A percentile compares a stretch with the other conserved stretches of the same genome.
phyloP scores from a whole-genome alignment of 2,113 vertebrate species.

The Calcarius ornatus region DNA sequence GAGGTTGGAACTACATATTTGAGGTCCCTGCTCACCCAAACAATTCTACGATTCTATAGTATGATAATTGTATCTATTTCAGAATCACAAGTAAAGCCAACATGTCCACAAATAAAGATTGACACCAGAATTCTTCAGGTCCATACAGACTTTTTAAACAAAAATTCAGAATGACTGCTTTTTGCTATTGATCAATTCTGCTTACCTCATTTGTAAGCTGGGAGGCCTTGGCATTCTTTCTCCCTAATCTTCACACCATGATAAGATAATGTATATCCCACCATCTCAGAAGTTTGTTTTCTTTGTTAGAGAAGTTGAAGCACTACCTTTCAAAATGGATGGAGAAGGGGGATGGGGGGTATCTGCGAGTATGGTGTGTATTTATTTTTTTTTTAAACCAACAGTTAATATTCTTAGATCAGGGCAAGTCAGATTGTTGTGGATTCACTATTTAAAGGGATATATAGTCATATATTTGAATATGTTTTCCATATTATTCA shows the following conservation, averaged over 20 bases:
- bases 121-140: background rate
- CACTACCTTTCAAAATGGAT: background rate
- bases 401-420: background rate
- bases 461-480: background rate
- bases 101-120: background rate
- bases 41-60: background rate
- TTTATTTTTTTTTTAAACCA: background rate
- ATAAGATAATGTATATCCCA: background rate
- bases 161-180: background rate
- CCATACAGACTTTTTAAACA: background rate
- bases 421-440: background rate
- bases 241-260: background rate
- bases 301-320: background rate
- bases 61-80: background rate
- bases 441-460: background rate
- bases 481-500: background rate
- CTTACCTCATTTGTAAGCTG: background rate
- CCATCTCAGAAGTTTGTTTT: background rate
- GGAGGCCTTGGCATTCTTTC: background rate
- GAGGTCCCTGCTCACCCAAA: background rate
- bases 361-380: no score
- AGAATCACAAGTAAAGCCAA: background rate
- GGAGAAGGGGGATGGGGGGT: no score
- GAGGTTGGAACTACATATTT: background rate
- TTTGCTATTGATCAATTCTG: background rate